Conservation (phyloP, 1,140 invertebrate genomes). For the Caenorhabditis remanei region DNA sequence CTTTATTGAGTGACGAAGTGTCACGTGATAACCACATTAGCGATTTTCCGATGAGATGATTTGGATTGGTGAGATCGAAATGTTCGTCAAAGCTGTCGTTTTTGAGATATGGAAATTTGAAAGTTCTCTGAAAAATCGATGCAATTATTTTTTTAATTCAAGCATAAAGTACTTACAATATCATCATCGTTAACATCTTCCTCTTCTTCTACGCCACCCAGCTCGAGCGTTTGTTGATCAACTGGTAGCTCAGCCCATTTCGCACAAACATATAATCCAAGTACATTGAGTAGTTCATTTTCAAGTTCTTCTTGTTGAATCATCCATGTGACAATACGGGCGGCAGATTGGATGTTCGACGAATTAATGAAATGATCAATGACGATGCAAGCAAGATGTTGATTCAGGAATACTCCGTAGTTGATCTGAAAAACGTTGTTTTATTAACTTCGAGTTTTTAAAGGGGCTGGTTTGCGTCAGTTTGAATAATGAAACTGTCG, state of each 20-base stretch:
- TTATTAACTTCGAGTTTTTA: background rate
- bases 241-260: slow-evolving; percentile 80
- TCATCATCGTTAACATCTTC: slow-evolving; percentile 77
- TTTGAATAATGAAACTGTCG: background rate
- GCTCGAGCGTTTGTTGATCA: slow-evolving; percentile 75
- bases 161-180: slow-evolving; percentile 9
- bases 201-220: slow-evolving; percentile 71
- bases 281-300: slow-evolving; percentile 83
- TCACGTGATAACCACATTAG: slow-evolving; percentile 81
- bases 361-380: slow-evolving; percentile 86
- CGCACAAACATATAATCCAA: slow-evolving; percentile 85
- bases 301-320: slow-evolving; percentile 91
- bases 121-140: slow-evolving; percentile 80
- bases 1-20: slow-evolving; percentile 76
- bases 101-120: slow-evolving; percentile 85
- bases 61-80: slow-evolving; percentile 85
- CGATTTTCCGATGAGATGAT: slow-evolving; percentile 86
- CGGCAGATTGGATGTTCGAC: slow-evolving; percentile 83
- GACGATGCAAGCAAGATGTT: slow-evolving; percentile 85
- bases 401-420: slow-evolving; percentile 90
- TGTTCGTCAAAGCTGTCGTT: slow-evolving; percentile 89
- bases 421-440: slow-evolving; percentile 80
- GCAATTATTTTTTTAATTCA: too few relatives aligned
- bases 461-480: too few relatives aligned
- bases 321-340: slow-evolving; percentile 84